These are phyloP conservation scores for Oryzias dopingdopingensis DNA, from an alignment of 2,797 vertebrate genomes.

Conservation along the genomic window DNA sequence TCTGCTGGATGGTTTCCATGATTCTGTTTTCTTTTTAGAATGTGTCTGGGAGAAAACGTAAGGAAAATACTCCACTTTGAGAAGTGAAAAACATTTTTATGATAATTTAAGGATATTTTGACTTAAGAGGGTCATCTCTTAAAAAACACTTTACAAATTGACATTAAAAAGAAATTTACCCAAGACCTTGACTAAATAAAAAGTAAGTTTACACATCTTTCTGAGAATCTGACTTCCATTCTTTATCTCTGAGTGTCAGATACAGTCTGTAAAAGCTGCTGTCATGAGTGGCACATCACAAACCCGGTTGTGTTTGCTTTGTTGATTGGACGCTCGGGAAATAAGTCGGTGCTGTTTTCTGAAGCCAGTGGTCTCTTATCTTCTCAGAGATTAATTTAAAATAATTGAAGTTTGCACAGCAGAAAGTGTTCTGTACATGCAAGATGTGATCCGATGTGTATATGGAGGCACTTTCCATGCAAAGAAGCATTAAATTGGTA, in stretches of 20 bases:
- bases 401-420: constrained; percentile 16
- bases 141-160: constrained; percentile 9
- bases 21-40: too few species aligned
- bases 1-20: too few species aligned
- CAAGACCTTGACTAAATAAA: constrained; percentile 81
- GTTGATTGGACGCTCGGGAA: constrained; percentile 57
- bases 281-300: constrained; percentile 43
- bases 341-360: constrained; percentile 48
- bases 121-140: too few species aligned
- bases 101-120: too few species aligned
- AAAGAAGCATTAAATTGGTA: background rate
- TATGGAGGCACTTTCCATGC: constrained; percentile 6
- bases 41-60: too few species aligned
- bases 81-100: too few species aligned
- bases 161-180: constrained; percentile 33
- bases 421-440: constrained; percentile 15
- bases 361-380: constrained; percentile 34
- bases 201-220: constrained; percentile 37
- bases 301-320: constrained; percentile 71
- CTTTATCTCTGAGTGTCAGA: constrained; percentile 59
- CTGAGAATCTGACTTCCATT: constrained; percentile 71
- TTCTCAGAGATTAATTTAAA: constrained; percentile 50
- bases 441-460: constrained; percentile 4
- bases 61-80: too few species aligned
- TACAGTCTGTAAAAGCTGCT: constrained; percentile 26